A percentile compares a stretch with the other conserved stretches of the same genome.
phyloP scores from a whole-genome alignment of 2,888 invertebrate genomes.

The Caenorhabditis drosophilae region DNA sequence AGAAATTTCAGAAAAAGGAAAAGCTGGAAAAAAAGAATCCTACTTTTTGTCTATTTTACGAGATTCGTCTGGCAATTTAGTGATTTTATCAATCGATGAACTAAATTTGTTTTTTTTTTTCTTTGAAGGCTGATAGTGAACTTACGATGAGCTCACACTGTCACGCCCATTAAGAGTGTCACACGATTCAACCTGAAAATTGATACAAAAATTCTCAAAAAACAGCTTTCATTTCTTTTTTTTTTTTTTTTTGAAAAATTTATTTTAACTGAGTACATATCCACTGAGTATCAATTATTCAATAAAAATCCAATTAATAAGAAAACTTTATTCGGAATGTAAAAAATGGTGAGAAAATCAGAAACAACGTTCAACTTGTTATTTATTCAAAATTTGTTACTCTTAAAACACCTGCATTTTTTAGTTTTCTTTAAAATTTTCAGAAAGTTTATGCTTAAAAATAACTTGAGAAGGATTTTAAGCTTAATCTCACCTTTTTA shows the following conservation, averaged over 20 bases:
- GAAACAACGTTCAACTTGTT: background rate
- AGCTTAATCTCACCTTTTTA: constrained; percentile 43
- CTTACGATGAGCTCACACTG: constrained; percentile 19
- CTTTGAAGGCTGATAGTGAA: too few relatives aligned
- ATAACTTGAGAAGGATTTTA: too few relatives aligned
- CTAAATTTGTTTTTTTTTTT: too few relatives aligned
- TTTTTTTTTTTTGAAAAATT: too few relatives aligned
- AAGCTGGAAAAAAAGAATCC: background rate
- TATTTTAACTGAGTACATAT: too few relatives aligned
- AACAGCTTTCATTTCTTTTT: too few relatives aligned
- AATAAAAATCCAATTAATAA: background rate
- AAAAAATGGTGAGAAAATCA: background rate
- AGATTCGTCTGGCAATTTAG: constrained; percentile 22
- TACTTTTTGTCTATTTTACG: constrained; percentile 39
- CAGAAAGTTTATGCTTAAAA: too few relatives aligned
- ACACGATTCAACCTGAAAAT: constrained; percentile 28
- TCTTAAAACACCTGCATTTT: too few relatives aligned
- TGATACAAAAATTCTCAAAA: too few relatives aligned
- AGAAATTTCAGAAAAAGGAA: background rate
- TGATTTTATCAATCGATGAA: constrained; percentile 33
- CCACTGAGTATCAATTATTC: too few relatives aligned
- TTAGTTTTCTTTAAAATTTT: too few relatives aligned
- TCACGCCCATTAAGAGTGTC: constrained; percentile 32
- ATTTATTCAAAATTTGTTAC: too few relatives aligned
- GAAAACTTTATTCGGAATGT: background rate